These are phyloP conservation scores for Seladonia tumulorum DNA, from an alignment of 2,888 invertebrate species.

Conservation along the genomic window DNA sequence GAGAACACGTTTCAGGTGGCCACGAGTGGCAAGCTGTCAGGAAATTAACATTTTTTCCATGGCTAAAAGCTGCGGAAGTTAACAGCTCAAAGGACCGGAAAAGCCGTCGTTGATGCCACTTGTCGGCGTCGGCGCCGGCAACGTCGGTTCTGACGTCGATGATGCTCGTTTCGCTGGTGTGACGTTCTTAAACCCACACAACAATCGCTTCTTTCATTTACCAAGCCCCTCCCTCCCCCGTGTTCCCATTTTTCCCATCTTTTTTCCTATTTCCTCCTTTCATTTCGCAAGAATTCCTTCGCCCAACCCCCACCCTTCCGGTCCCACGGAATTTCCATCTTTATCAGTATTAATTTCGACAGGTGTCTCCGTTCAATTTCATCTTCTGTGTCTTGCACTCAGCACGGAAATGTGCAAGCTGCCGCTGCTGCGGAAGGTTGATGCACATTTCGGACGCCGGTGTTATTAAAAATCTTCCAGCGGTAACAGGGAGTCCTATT, in stretches of 20 bases:
- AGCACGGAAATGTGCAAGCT: neutral
- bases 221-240: neutral
- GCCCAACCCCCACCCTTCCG: neutral
- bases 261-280: neutral
- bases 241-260: slow-evolving; percentile 18
- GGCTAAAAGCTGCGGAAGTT: slow-evolving; percentile 56
- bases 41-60: slow-evolving; percentile 65
- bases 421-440: neutral
- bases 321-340: neutral
- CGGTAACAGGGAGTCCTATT: neutral
- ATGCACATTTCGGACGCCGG: neutral
- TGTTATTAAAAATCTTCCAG: neutral
- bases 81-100: slow-evolving; percentile 59
- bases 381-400: neutral
- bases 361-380: neutral
- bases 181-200: slow-evolving; percentile 58
- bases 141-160: slow-evolving; percentile 52
- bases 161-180: slow-evolving; percentile 41
- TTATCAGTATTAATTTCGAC: neutral
- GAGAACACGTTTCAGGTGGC: slow-evolving; percentile 44
- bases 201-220: slow-evolving; percentile 61
- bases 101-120: slow-evolving; percentile 61
- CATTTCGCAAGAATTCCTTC: neutral
- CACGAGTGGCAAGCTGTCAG: slow-evolving; percentile 49
- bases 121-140: slow-evolving; percentile 47